Evolutionary conservation across 53 echinoderm and acorn worm genomes (phyloP).

Genomic region (Echinometra lucunter): DNA sequence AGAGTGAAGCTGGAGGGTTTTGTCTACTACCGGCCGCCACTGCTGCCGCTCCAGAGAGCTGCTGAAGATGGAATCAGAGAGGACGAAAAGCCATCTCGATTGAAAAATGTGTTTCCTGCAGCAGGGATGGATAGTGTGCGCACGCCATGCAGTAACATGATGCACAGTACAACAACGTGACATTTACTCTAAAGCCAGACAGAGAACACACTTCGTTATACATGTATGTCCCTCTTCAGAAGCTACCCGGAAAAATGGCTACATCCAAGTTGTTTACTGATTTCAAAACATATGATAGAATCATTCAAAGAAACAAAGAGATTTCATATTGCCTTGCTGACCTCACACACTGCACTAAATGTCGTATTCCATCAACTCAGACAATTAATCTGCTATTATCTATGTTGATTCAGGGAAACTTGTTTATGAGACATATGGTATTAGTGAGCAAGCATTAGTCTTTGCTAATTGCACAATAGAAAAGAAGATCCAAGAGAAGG

Average conservation of each 20-base stretch:
- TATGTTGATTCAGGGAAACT: not conserved
- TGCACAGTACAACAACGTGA: not conserved
- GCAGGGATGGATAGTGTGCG: constrained; percentile 27
- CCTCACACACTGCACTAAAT: not conserved
- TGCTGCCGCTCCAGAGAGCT: not conserved
- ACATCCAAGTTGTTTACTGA: not conserved
- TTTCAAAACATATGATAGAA: not conserved
- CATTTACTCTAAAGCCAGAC: not conserved
- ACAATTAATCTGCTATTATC: not conserved
- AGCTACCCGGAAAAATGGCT: not conserved
- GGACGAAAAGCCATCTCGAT: not conserved
- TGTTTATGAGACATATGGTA: not conserved
- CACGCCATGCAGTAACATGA: not conserved
- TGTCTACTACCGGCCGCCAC: constrained; percentile 21
- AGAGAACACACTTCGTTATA: not conserved
- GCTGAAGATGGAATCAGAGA: constrained; percentile 56
- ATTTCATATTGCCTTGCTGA: not conserved
- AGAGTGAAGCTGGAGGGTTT: constrained; percentile 63
- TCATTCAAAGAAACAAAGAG: constrained; percentile 29
- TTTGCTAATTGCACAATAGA: constrained; percentile 12
- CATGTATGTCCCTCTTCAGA: not conserved
- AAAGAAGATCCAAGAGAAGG: not conserved
- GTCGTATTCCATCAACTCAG: not conserved
- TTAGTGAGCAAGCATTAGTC: constrained; percentile 14
- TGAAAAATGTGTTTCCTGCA: constrained; percentile 20